A percentile compares a stretch with the other conserved stretches of the same genome.
phyloP scores from a whole-genome alignment of 1,140 invertebrate species.

The Leptinotarsa defecta region DNA sequence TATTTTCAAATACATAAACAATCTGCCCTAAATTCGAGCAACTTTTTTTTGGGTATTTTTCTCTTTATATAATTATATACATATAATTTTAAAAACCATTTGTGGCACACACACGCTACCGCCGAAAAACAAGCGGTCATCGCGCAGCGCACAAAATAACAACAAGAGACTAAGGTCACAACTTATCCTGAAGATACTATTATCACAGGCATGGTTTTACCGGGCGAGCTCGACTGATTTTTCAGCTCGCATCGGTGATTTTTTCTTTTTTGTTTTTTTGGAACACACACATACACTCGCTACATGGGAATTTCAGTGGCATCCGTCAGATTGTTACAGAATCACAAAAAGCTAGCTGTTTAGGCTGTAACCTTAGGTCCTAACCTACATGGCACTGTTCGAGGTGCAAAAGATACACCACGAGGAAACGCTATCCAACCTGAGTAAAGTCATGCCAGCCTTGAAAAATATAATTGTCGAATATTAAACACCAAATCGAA shows the following conservation, averaged over 20 bases:
- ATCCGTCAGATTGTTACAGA: slow-evolving; percentile 39
- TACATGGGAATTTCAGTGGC: slow-evolving; percentile 35
- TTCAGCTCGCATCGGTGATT: slow-evolving; percentile 36
- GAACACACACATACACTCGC: slow-evolving; percentile 34
- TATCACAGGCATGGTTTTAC: slow-evolving; percentile 60
- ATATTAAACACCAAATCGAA: neutral
- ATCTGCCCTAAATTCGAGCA: slow-evolving; percentile 54
- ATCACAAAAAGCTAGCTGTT: slow-evolving; percentile 46
- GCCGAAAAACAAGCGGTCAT: slow-evolving; percentile 41
- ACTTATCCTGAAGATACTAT: slow-evolving; percentile 62
- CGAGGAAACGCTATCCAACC: slow-evolving; percentile 49
- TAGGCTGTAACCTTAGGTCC: slow-evolving; percentile 50
- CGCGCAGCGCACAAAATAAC: slow-evolving; percentile 55
- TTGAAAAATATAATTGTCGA: neutral
- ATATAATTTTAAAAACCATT: slow-evolving; percentile 57
- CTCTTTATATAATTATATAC: slow-evolving; percentile 53
- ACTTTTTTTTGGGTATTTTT: slow-evolving; percentile 47
- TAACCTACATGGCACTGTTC: slow-evolving; percentile 51
- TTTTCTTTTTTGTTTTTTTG: slow-evolving; percentile 17
- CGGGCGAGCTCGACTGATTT: slow-evolving; percentile 29
- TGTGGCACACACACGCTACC: slow-evolving; percentile 28
- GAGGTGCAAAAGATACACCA: slow-evolving; percentile 30
- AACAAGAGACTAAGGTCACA: slow-evolving; percentile 60
- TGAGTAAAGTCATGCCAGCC: slow-evolving; percentile 39
- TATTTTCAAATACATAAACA: slow-evolving; percentile 55